Evolutionary conservation across 30 jellyfish, hydroid and myxozoan genomes (phyloP), one percentile per base, ranked within the genome.

Genomic region (Hydractinia symbiolongicarpus): DNA sequence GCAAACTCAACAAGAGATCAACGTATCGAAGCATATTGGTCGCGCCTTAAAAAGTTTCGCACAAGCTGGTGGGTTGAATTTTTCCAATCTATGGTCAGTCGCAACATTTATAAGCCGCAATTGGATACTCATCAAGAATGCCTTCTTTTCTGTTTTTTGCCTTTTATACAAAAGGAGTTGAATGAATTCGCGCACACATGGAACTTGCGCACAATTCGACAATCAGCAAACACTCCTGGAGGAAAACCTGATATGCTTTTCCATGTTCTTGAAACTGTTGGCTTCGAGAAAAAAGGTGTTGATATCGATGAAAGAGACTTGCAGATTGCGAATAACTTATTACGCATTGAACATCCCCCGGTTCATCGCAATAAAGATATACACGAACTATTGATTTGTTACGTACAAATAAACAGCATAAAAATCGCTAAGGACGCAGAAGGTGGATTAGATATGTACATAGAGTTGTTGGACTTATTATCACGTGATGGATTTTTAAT

Each of bases 1-100:
- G 86, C 86, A 78, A 60, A 15, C 44, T 78, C 86, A 40, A 78
- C 82, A 1, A 53, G 86, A 55, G 4, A 78, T 17, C 86, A 78
- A 17, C 81, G 86, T 60, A 78, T 78, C 82, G 86, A 78, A 62
- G 75, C 86, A 4, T 53, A 19, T 60, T 55, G 86, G 86, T 78
- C 86, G 7, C 75, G 86, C 17, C 50, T 78, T 19, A 78, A 78
- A 60, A 78, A 78, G 61, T 58, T 55, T 78, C 44, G 79, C 19
- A 55, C 60, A 15, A 19, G 53, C 50, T 78, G 84, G 84, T 76
- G 84, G 84, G 5, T 76, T 1, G 73, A 53, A 20, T 76, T 76
- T 58, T 54, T 76, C 3, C 52, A n/a, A 4, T 52, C 57, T 4
- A 78, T 78, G 86, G 86, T 55, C 20, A 60, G 50, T 55, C 55